These are phyloP conservation scores for Hanleya hanleyi DNA, from an alignment of 2,888 invertebrate species.

Conservation along the genomic window DNA sequence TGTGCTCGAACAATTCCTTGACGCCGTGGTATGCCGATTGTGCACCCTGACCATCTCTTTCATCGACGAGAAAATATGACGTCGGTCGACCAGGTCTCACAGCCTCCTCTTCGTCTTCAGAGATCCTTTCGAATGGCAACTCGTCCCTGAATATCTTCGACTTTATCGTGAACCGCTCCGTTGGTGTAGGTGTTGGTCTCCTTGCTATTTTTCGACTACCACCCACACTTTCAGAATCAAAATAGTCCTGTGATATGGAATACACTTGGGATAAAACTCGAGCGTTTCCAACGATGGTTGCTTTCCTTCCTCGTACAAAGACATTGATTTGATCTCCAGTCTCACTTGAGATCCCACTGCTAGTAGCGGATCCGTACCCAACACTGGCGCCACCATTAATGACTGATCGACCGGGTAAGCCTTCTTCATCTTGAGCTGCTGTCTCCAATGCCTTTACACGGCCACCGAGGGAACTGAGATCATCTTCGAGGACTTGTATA, in stretches of 20 bases:
- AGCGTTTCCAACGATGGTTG: neutral
- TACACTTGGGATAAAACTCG: neutral
- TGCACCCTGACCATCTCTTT: neutral
- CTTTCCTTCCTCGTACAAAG: neutral
- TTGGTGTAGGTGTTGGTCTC: neutral
- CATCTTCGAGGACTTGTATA: too few species aligned
- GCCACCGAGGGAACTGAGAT: too few species aligned
- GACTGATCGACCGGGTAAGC: too few species aligned
- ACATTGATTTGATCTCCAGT: neutral
- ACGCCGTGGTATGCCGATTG: neutral
- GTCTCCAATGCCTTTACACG: too few species aligned
- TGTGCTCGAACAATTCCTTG: constrained; percentile 43
- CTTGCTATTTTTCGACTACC: neutral
- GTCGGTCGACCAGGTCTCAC: neutral
- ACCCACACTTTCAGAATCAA: neutral
- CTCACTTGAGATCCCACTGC: neutral
- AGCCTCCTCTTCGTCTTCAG: neutral
- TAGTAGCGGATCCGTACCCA: neutral
- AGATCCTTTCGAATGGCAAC: neutral
- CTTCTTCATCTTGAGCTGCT: too few species aligned
- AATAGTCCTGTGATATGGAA: neutral
- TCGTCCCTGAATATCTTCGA: neutral
- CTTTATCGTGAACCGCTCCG: neutral
- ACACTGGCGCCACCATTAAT: neutral
- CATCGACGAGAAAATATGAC: neutral